These are phyloP conservation scores for Centropus bengalensis DNA, from an alignment of 2,113 vertebrate species.

Conservation along the genomic window DNA sequence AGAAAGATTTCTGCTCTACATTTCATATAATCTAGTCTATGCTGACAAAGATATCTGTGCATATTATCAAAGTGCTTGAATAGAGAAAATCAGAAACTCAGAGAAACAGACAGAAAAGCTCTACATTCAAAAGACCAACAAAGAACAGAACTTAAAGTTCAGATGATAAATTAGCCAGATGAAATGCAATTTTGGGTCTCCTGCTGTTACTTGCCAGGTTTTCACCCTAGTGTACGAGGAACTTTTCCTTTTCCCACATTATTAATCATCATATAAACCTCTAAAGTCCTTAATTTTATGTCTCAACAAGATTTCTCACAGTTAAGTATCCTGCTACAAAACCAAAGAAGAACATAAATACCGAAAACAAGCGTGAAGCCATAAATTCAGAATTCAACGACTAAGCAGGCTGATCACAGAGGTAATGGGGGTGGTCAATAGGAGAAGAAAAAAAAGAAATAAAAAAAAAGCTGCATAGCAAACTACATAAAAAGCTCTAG, in stretches of 20 bases:
- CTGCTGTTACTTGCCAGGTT: background rate
- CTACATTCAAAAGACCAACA: background rate
- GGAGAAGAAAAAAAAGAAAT: background rate
- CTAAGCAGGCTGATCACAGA: background rate
- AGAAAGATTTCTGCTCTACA: background rate
- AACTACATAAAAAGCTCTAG: background rate
- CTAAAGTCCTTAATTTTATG: background rate
- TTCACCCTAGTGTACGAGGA: background rate
- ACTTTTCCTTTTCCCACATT: background rate
- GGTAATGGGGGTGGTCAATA: background rate
- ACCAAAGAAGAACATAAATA: background rate
- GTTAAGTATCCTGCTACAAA: background rate
- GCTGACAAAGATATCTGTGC: background rate
- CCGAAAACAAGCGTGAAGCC: background rate
- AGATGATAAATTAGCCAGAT: background rate
- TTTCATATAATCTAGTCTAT: background rate
- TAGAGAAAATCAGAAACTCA: background rate
- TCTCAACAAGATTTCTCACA: background rate
- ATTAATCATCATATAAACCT: background rate
- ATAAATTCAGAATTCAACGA: background rate
- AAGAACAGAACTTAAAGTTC: background rate
- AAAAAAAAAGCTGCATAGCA: background rate
- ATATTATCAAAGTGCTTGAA: background rate
- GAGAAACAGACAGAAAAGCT: background rate
- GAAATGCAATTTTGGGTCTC: background rate